phyloP scores from a whole-genome alignment of 2,797 vertebrate species.

The Danio jaintianensis region DNA sequence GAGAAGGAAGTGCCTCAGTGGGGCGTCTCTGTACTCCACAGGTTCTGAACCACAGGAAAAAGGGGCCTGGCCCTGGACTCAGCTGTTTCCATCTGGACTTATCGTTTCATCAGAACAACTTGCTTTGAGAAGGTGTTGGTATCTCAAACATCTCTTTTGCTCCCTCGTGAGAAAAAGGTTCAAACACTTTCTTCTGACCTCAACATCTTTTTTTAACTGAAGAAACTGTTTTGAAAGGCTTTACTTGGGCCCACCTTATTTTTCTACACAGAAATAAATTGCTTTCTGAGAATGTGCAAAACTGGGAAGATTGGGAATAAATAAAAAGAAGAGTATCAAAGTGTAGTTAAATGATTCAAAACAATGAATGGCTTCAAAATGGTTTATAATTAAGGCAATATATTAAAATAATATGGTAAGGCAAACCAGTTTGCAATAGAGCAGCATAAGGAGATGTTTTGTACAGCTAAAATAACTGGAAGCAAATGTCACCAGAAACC shows the following conservation, averaged over 20 bases:
- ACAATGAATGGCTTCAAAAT: too few relatives aligned
- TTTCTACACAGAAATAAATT: too few relatives aligned
- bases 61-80: constrained; percentile 42
- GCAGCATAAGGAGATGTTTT: too few relatives aligned
- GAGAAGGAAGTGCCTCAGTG: constrained; percentile 65
- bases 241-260: not conserved
- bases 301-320: too few relatives aligned
- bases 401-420: too few relatives aligned
- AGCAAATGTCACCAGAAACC: too few relatives aligned
- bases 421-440: too few relatives aligned
- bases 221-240: not conserved
- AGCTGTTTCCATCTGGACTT: constrained; percentile 66
- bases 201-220: constrained; percentile 19
- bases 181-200: constrained; percentile 68
- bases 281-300: too few relatives aligned
- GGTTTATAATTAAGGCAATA: too few relatives aligned
- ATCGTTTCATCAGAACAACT: constrained; percentile 79
- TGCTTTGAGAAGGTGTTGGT: constrained; percentile 65
- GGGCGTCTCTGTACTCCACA: constrained; percentile 75
- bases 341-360: too few relatives aligned
- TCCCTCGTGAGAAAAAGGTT: constrained; percentile 63
- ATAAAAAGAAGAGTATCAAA: too few relatives aligned
- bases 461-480: too few relatives aligned
- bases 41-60: constrained; percentile 69
- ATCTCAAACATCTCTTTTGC: constrained; percentile 73